phyloP scores from a whole-genome alignment of 1,140 invertebrate genomes.

The Zelostemma sp. region DNA sequence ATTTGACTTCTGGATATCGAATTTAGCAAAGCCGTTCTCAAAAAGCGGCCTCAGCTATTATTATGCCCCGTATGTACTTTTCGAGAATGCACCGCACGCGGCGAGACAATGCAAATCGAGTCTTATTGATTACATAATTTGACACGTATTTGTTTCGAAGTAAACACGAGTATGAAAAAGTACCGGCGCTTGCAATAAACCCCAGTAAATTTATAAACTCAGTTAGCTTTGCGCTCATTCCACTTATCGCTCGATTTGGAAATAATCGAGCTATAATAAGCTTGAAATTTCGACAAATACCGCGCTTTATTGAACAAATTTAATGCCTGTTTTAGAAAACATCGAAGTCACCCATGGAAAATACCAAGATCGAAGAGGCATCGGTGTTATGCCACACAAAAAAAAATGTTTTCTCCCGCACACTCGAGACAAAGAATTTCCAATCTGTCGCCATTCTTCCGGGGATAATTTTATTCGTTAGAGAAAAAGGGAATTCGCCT shows the following conservation, averaged over 20 bases:
- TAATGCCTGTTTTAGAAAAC: no score
- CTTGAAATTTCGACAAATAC: no score
- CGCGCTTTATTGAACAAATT: no score
- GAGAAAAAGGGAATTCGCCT: no score
- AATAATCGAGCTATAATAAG: neutral
- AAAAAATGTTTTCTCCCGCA: no score
- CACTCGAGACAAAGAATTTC: no score
- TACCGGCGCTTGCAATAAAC: slow-evolving; percentile 23
- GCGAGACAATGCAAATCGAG: slow-evolving; percentile 47
- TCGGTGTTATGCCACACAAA: no score
- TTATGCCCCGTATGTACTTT: neutral
- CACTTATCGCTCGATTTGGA: slow-evolving; percentile 2
- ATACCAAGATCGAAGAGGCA: no score
- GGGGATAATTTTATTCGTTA: no score
- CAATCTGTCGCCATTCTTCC: no score
- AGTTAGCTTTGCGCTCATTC: slow-evolving; percentile 16
- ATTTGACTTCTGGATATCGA: slow-evolving; percentile 28
- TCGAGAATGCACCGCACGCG: slow-evolving; percentile 14
- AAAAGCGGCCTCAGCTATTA: slow-evolving; percentile 48
- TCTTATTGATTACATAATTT: slow-evolving; percentile 48
- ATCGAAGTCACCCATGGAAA: no score
- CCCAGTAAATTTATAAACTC: neutral
- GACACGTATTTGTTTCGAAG: slow-evolving; percentile 33
- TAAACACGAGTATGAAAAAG: slow-evolving; percentile 29
- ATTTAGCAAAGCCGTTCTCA: slow-evolving; percentile 39